A percentile compares a stretch with the other conserved stretches of the same genome.
Conservation (phyloP, 2,797 vertebrate species). For the Onychomys arenicola region DNA sequence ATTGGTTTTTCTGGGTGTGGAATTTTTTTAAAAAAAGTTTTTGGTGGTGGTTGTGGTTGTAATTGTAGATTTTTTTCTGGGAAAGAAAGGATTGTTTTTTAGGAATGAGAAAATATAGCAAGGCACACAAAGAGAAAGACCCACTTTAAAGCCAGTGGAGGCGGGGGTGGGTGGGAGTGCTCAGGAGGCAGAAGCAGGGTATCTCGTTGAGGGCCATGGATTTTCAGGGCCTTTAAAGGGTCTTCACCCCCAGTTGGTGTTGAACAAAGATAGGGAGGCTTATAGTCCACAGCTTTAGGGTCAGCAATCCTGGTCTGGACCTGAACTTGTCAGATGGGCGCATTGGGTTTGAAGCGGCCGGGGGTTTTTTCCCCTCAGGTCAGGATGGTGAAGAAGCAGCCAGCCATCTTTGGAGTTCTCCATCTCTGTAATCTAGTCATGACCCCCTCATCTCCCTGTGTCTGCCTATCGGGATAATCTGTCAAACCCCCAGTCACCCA, state of each 20-base stretch:
- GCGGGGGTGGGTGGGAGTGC: too few relatives aligned
- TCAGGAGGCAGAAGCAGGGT: neutral
- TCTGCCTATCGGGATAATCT: neutral
- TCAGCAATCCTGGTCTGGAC: neutral
- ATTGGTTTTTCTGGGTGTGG: neutral
- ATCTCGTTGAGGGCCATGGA: neutral
- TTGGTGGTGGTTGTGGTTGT: neutral
- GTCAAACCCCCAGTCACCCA: neutral
- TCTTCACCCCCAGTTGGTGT: neutral
- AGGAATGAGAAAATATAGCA: neutral
- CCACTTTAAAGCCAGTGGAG: neutral
- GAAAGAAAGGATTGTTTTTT: neutral
- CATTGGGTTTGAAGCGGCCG: neutral
- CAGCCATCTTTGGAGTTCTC: neutral
- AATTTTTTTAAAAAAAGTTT: neutral
- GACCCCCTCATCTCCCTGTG: neutral
- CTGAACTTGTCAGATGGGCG: neutral
- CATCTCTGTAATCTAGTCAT: neutral
- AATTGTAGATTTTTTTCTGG: neutral
- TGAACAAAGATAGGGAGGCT: neutral
- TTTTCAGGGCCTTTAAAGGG: neutral
- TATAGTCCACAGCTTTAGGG: neutral
- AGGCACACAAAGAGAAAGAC: neutral
- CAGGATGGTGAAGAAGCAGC: neutral
- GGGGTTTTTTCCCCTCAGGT: neutral